A percentile compares a stretch with the other conserved stretches of the same genome.
phyloP scores from a whole-genome alignment of 1,140 invertebrate species.

The Tribolium madens region DNA sequence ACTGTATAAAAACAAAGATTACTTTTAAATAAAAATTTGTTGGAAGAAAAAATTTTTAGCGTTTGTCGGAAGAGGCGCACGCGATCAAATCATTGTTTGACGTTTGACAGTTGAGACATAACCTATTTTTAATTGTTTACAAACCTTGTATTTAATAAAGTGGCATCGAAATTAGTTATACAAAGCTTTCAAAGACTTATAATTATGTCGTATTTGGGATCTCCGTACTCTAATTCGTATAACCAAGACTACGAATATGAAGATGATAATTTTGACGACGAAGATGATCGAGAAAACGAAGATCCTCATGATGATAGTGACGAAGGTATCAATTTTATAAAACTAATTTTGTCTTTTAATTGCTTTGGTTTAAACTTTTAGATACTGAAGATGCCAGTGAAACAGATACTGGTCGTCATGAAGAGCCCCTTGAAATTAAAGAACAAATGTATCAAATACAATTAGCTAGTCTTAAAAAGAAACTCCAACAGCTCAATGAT shows the following conservation, averaged over 20 bases:
- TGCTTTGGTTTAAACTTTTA: neutral
- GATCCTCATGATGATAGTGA: slow-evolving; percentile 56
- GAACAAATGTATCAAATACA: slow-evolving; percentile 97
- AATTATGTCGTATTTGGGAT: slow-evolving; percentile 56
- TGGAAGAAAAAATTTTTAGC: too few species aligned
- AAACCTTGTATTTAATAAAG: too few species aligned
- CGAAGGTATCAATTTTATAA: too few species aligned
- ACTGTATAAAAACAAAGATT: too few species aligned
- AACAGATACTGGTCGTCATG: slow-evolving; percentile 84
- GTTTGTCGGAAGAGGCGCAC: too few species aligned
- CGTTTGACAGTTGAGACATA: too few species aligned
- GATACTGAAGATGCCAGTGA: slow-evolving; percentile 93
- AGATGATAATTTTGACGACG: slow-evolving; percentile 55
- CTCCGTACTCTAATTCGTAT: slow-evolving; percentile 56
- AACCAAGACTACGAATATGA: slow-evolving; percentile 60
- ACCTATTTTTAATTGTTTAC: too few species aligned
- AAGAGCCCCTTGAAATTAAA: slow-evolving; percentile 88
- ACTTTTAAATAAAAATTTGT: too few species aligned
- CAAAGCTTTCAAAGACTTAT: too few species aligned
- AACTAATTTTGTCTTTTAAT: too few species aligned
- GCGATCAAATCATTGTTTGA: too few species aligned
- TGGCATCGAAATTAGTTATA: too few species aligned
- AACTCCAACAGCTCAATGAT: slow-evolving; percentile 88
- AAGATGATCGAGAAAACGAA: slow-evolving; percentile 56
- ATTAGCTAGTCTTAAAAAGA: slow-evolving; percentile 88